Conservation (phyloP, 2,113 vertebrate genomes). For the Amblyornis subalaris region DNA sequence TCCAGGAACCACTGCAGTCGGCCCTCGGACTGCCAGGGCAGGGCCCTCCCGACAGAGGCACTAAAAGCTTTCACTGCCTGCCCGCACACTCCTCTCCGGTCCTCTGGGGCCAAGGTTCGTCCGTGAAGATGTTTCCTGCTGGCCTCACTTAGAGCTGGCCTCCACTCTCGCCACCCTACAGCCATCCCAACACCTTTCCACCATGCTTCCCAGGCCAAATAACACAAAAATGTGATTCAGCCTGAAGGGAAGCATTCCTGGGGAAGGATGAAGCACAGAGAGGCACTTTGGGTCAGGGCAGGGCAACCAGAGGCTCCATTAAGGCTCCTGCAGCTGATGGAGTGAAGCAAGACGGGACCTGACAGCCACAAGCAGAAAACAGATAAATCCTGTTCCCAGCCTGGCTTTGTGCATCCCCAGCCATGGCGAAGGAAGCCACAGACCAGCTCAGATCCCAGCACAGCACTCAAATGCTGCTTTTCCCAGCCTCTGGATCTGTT, state of each 20-base stretch:
- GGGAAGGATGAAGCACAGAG: not conserved
- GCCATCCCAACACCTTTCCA: not conserved
- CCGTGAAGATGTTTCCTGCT: not conserved
- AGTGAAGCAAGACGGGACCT: not conserved
- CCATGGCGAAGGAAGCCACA: rapidly evolving
- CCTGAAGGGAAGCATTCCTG: not conserved
- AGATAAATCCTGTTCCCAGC: not conserved
- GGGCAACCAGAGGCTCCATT: not conserved
- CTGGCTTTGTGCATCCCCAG: not conserved
- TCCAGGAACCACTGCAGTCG: not conserved
- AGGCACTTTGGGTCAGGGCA: not conserved
- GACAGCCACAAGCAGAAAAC: not conserved
- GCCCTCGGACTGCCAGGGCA: rapidly evolving
- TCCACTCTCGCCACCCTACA: not conserved
- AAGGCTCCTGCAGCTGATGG: not conserved
- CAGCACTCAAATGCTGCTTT: not conserved
- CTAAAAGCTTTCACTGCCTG: not conserved
- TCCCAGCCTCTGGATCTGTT: not conserved
- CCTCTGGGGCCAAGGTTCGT: not conserved
- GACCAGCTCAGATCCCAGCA: rapidly evolving
- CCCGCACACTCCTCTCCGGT: not conserved
- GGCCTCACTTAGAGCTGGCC: not conserved
- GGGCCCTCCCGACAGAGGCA: not conserved
- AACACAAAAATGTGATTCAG: not conserved
- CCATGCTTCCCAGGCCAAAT: rapidly evolving